These are phyloP conservation scores for Cynaeus angustus DNA, from an alignment of 2,888 invertebrate genomes.

Conservation along the genomic window DNA sequence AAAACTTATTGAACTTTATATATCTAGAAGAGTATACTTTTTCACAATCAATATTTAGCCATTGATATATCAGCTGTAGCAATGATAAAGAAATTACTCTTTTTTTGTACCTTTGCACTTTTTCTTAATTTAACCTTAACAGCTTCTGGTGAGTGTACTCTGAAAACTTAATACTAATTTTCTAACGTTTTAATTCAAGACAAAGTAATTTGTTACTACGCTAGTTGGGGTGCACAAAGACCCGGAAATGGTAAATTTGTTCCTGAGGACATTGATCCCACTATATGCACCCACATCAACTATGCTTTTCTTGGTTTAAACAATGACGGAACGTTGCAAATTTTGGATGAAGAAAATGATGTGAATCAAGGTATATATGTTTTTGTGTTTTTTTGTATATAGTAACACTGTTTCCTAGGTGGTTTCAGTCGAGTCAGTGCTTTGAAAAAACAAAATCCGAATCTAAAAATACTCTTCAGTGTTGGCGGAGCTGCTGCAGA, in stretches of 20 bases:
- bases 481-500: constrained; percentile 42
- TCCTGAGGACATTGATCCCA: constrained; percentile 47
- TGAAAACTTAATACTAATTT: background rate
- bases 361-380: constrained; percentile 28
- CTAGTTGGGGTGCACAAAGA: constrained; percentile 40
- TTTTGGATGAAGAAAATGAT: constrained; percentile 43
- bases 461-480: constrained; percentile 43
- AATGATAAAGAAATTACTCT: no score
- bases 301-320: constrained; percentile 45
- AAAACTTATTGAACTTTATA: no score
- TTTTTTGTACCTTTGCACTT: no score
- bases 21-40: no score
- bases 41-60: no score
- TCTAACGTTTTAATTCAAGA: constrained; percentile 28
- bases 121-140: background rate
- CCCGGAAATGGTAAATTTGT: constrained; percentile 45
- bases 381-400: background rate
- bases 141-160: background rate
- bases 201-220: constrained; percentile 48
- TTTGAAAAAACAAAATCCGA: constrained; percentile 48
- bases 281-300: constrained; percentile 45
- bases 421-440: constrained; percentile 45
- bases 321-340: constrained; percentile 37
- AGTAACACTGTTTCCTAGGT: constrained; percentile 8
- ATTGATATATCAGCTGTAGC: no score